Base-by-base conservation (phyloP, 2,113 vertebrate species). In the Tonatia bakeri region DNA sequence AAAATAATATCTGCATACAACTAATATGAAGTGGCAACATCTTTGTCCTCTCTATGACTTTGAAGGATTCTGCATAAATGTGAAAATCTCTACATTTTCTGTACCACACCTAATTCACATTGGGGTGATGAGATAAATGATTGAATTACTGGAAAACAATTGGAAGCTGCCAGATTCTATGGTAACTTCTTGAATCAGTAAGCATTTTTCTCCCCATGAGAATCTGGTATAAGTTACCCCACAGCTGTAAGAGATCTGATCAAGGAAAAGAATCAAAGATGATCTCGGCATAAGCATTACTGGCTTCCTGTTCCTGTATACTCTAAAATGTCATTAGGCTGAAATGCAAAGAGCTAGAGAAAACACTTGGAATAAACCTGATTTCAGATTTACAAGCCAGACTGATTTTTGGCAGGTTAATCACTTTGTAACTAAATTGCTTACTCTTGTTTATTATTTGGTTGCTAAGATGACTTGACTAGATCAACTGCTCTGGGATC, bases 221-320 rank as follows among this genome's bases (percentile, higher is more conserved):
- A 95, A 90, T 96, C 84, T 94, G 61, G 80, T 94, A 86, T 81
- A 96, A 90, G 93, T 96, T 95, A 96, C 72, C 65, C 54, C 54
- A 94, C 69, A 96, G 95, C 88, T 97, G 75, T 79, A 95, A 96
- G 75, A 92, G 87, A 96, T 96, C 87, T 94, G 61, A 96, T 96
- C 76, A 97, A 96, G 90, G 82, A 93, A 93, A 96, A 72, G 47
- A 11, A 96, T 72, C 75, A 95, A 94, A 47, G n/a, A 90, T 95
- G 75, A 95, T 56, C 26, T 94, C 93, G 96, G 80, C 79, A 94
- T 94, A 94, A 87, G 61, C 43, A 90, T 94, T 94, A 67, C 75
- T 92, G 84, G 70, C 61, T 96, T 96, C 88, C 84, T 95, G 84
- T 95, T 96, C 96, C 87, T 96, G 65, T 85, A 47, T 95, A 76